A percentile compares a stretch with the other conserved stretches of the same genome.
phyloP scores from a whole-genome alignment of 1,140 invertebrate genomes.

The Pogonus chalceus region DNA sequence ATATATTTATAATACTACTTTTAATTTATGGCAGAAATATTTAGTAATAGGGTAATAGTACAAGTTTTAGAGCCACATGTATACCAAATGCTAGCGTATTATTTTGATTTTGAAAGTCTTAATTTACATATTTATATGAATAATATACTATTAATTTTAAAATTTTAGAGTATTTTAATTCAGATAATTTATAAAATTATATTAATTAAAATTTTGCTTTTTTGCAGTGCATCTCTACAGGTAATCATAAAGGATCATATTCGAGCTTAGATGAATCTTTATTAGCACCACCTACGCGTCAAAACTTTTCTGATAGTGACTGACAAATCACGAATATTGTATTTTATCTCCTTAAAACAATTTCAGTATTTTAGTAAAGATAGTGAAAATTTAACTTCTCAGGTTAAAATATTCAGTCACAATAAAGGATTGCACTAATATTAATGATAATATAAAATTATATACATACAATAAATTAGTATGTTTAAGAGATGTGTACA shows the following conservation, averaged over 20 bases:
- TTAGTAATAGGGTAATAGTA: too few relatives aligned
- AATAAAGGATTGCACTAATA: too few relatives aligned
- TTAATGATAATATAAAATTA: background rate
- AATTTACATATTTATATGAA: too few relatives aligned
- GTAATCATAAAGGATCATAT: background rate
- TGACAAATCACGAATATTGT: background rate
- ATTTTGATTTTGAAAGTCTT: too few relatives aligned
- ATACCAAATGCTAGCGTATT: too few relatives aligned
- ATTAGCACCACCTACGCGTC: background rate
- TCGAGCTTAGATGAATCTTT: background rate
- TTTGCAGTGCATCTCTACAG: background rate
- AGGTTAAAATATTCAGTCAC: background rate
- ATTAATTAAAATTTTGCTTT: background rate
- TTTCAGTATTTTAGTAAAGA: background rate
- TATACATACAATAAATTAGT: background rate
- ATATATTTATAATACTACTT: too few relatives aligned
- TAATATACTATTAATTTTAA: background rate
- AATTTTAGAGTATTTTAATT: background rate
- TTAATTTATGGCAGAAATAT: too few relatives aligned
- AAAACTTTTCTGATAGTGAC: background rate
- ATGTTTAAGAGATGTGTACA: background rate
- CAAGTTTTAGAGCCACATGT: too few relatives aligned
- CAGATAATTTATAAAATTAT: background rate
- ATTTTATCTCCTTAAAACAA: background rate
- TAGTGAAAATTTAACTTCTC: background rate